Evolutionary conservation across 37 sponge, comb jelly and placozoan species (phyloP).

Genomic region (Cliona cf. orientalis): DNA sequence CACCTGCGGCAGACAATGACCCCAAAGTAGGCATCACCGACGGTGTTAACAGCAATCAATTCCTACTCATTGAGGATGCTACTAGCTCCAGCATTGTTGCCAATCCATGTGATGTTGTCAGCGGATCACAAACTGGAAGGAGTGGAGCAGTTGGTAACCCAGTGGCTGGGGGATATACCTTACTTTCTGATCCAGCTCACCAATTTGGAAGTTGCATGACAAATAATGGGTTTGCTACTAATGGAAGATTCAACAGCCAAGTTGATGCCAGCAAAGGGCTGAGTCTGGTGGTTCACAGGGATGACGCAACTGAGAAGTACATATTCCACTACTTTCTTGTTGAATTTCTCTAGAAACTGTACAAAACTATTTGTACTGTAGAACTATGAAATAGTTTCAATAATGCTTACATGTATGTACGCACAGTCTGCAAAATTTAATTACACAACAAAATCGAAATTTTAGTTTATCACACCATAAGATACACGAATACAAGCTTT

Average conservation of each 20-base stretch:
- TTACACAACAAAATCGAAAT: no score
- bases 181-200: background rate
- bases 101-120: background rate
- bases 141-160: background rate
- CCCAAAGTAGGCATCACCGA: conserved; percentile 4
- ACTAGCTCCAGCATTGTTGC: background rate
- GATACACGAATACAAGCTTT: no score
- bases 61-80: background rate
- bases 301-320: background rate
- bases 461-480: no score
- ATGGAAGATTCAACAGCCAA: conserved; percentile 1
- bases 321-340: background rate
- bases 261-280: conserved; percentile 13
- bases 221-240: background rate
- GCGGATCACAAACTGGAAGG: background rate
- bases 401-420: background rate
- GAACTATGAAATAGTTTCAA: background rate
- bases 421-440: no score
- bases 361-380: no score
- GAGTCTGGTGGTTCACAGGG: background rate
- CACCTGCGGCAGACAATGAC: conserved; percentile 7
- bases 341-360: background rate
- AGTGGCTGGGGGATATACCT: background rate
- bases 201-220: background rate
- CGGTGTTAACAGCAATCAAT: conserved; percentile 10